Evolutionary conservation across 2,888 invertebrate species (phyloP), one percentile per base, ranked within the genome.

Genomic region (Conchocele bisecta): DNA sequence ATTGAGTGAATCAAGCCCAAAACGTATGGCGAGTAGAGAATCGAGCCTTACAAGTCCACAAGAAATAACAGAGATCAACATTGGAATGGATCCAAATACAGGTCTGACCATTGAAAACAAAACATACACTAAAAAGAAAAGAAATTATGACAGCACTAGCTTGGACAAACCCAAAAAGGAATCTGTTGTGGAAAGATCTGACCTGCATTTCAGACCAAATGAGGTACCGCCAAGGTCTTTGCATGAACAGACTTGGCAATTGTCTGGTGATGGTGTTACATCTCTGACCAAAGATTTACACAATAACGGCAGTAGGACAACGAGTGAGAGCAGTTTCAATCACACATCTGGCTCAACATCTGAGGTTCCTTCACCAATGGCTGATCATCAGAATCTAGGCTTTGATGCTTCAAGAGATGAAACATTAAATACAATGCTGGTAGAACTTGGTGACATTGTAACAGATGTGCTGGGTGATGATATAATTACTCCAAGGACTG

Each of bases 201-300:
- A 51, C n/a, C 31, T 51, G 29, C 20, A 26, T 11, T 7, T 5
- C 3, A 7, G 9, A 28, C n/a, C 22, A 3, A 46, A 28, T 15
- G n/a, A 42, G 35, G 17, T 33, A 17, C 11, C 13, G 22, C 59
- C 39, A 37, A 39, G 61, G 24, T 29, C 28, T 24, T 46, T 54
- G 33, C 68, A 61, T 60, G 72, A 76, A 42, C 76, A 72, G 63
- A 69, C 60, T 24, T 76, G 76, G 76, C 42, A 68, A 39, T 26
- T 76, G 20, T 33, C 58, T 15, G 72, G 60, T 24, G 66, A 72
- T 66, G 66, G 64, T 13, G 33, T 66, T 3, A 69, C 57, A 44
- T 41, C 72, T 28, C 37, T 72, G 17, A 46, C 42, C 33, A 72
- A 75, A 46, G 66, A n/a, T n/a, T n/a, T n/a, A n/a, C n/a, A n/a